Base-by-base conservation (phyloP, 2,113 vertebrate genomes). In the Lampris incognitus region DNA sequence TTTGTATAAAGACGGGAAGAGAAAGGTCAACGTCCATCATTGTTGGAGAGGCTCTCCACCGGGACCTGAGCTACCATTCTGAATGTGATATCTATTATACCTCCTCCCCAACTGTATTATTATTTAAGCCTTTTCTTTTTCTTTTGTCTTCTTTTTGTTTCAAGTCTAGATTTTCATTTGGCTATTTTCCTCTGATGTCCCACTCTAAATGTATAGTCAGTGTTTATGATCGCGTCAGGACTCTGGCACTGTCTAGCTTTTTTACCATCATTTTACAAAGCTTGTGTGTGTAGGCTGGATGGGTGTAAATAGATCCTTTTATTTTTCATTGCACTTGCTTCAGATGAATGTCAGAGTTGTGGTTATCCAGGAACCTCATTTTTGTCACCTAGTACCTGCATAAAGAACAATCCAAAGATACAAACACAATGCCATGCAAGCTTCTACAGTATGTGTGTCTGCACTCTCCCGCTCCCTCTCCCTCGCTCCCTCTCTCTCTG, bases 1-100 rank as follows among this genome's bases (percentile, higher is more conserved):
- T 68, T 71, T 78, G 74, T 85, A 74, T 86, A 85, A 78, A 67
- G 74, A 77, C 62, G 9, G 67, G 69, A 72, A 73, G 63, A 37
- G 63, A 85, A 88, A 88, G 89, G 89, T 91, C 89, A 85, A 78
- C 60, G 49, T 75, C 76, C 75, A 70, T 88, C 86, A 74, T 42
- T 13, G 74, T 82, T 68, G 51, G 59, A 82, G 71, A 80, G 76
- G 79, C 67, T 9, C 40, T 61, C 69, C 77, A 81, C 10, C 36
- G 11, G 38, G 60, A 64, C 57, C 10, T 48, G 55, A 78, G 75
- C 83, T 41, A 46, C 70, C 62, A 76, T 64, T 70, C 72, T 0
- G 63, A 66, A 51, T 10, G 49, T 3, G 40, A 24, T 24, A 24
- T 24, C 24, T 24, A 24, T 24, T 24, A 24, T 24, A 24, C 24